Percentiles rank a stretch among this genome's conserved stretches.
phyloP scores from a whole-genome alignment of 2,797 vertebrate genomes.

The Myotis myotis region DNA sequence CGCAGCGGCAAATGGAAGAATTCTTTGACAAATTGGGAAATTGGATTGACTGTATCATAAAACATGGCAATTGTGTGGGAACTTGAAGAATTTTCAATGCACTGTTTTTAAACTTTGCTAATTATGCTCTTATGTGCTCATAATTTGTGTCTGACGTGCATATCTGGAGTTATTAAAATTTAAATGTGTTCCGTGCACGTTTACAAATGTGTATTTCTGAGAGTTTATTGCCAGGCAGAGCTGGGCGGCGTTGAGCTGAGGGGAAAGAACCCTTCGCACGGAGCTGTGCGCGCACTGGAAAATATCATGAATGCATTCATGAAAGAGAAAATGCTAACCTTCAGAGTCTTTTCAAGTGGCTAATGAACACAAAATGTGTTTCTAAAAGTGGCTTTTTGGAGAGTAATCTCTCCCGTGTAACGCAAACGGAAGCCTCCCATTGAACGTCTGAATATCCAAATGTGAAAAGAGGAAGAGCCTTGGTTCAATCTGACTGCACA shows the following conservation, averaged over 20 bases:
- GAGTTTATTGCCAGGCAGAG: background rate
- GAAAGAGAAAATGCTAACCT: conserved; percentile 26
- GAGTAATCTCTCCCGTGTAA: background rate
- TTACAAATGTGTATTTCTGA: conserved; percentile 29
- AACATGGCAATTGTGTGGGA: background rate
- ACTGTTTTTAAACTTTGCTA: conserved; percentile 46
- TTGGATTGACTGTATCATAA: conserved; percentile 32
- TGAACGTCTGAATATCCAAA: conserved; percentile 5
- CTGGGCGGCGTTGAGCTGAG: background rate
- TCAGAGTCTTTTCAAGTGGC: conserved; percentile 14
- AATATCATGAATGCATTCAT: conserved; percentile 23
- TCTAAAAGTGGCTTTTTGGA: conserved; percentile 44
- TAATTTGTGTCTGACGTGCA: conserved; percentile 45
- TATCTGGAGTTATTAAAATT: conserved; percentile 47
- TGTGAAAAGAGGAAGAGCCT: background rate
- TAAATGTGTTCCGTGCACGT: background rate
- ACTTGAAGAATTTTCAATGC: conserved; percentile 6
- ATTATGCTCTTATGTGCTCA: conserved; percentile 14
- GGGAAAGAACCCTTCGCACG: background rate
- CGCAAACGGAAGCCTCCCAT: background rate
- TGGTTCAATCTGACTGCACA: conserved; percentile 1
- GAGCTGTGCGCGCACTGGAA: background rate
- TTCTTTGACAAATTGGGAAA: conserved; percentile 17
- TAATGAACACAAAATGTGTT: conserved; percentile 58
- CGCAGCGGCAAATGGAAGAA: background rate